Percentiles rank a stretch among this genome's conserved stretches.
These are phyloP conservation scores for Xiphophorus couchianus DNA, from an alignment of 2,113 vertebrate species.

Conservation along the genomic window DNA sequence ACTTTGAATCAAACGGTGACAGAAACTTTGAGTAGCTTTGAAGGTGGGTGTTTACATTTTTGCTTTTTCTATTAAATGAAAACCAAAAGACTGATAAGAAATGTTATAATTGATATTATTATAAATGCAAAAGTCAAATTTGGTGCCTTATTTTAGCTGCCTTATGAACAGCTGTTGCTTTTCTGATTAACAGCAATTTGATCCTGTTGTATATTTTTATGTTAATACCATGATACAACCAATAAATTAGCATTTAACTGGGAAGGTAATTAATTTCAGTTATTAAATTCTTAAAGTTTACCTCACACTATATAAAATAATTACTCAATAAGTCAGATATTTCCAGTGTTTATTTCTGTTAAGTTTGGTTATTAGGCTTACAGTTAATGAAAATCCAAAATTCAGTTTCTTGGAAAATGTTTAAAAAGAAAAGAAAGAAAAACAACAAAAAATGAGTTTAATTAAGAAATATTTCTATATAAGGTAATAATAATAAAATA, in stretches of 20 bases:
- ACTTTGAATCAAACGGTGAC: too few relatives aligned
- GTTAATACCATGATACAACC: not conserved
- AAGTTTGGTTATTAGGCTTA: not conserved
- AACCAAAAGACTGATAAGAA: too few relatives aligned
- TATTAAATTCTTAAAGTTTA: too few relatives aligned
- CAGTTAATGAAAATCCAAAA: not conserved
- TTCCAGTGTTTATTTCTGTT: not conserved
- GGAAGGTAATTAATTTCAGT: not conserved
- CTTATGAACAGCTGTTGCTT: not conserved
- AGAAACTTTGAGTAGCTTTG: not conserved
- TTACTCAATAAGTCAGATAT: not conserved
- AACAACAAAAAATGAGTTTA: not conserved
- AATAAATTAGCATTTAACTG: not conserved
- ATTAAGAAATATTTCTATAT: not conserved
- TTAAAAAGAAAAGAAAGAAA: not conserved
- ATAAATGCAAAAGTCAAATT: too few relatives aligned
- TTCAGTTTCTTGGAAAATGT: not conserved
- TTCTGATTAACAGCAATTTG: not conserved
- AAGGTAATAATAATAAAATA: not conserved
- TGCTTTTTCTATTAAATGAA: too few relatives aligned
- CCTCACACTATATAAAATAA: too few relatives aligned
- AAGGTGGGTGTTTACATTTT: not conserved
- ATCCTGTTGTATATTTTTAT: not conserved
- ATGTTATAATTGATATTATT: too few relatives aligned
- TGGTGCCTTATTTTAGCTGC: not conserved